A percentile compares a stretch with the other conserved stretches of the same genome.
Conservation (phyloP, 37 sponge, comb jelly and placozoan genomes). For the Hexactinellida sp. region DNA sequence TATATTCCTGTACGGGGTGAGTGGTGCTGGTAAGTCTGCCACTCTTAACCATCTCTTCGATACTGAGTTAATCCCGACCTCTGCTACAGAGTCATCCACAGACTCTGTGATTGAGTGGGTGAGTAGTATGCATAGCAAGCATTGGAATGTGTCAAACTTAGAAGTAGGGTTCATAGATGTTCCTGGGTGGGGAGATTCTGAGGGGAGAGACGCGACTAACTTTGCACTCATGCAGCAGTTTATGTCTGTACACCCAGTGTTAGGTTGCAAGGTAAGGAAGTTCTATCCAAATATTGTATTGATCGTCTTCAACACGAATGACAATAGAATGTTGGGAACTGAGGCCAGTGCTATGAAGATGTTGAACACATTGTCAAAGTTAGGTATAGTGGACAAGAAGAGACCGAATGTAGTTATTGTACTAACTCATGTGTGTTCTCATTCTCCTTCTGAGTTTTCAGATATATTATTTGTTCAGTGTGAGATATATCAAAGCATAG, state of each 20-base stretch:
- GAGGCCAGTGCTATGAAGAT: neutral
- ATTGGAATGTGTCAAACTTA: neutral
- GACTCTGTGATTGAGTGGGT: constrained; percentile 9
- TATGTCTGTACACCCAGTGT: neutral
- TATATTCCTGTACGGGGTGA: neutral
- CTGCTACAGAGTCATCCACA: neutral
- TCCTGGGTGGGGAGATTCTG: neutral
- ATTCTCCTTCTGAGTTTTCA: neutral
- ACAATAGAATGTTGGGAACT: neutral
- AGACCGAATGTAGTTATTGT: neutral
- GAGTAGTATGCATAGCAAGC: neutral
- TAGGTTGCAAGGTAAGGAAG: neutral
- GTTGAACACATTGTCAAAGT: neutral
- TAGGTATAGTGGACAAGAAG: neutral
- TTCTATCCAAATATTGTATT: neutral
- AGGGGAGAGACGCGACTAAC: neutral
- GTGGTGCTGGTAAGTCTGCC: neutral
- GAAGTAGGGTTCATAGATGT: neutral
- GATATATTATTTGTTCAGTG: neutral
- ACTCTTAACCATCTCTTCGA: constrained; percentile 6
- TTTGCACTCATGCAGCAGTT: neutral
- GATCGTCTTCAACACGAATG: neutral
- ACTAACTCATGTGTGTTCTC: constrained; percentile 13
- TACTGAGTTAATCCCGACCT: neutral
- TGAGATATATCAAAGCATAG: neutral